Conservation (phyloP, 1,140 invertebrate species). For the Aphaenogaster rudis region DNA sequence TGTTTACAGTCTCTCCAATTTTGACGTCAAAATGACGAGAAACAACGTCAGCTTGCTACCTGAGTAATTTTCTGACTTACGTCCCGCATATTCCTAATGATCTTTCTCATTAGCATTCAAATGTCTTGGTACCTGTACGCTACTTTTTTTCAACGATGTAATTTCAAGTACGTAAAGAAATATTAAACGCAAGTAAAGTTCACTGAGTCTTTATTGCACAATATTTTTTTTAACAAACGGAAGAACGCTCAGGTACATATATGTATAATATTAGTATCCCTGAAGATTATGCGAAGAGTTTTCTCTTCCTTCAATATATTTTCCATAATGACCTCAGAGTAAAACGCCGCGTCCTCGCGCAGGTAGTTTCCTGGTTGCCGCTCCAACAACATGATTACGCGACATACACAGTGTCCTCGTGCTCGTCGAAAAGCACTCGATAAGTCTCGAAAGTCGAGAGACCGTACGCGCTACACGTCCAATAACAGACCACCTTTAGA, state of each 20-base stretch:
- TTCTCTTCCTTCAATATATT: constrained; percentile 34
- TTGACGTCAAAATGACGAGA: too few relatives aligned
- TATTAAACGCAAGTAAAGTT: not conserved
- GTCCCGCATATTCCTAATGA: not conserved
- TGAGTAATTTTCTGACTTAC: not conserved
- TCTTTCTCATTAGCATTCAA: not conserved
- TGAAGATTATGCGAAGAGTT: not conserved
- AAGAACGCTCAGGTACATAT: not conserved
- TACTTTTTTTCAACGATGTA: not conserved
- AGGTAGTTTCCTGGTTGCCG: constrained; percentile 83
- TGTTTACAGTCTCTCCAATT: not conserved
- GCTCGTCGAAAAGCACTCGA: constrained; percentile 72
- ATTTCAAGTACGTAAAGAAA: not conserved
- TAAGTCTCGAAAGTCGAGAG: constrained; percentile 81
- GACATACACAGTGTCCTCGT: constrained; percentile 75
- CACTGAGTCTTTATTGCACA: not conserved
- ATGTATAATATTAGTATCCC: not conserved
- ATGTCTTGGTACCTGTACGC: not conserved
- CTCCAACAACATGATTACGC: constrained; percentile 78
- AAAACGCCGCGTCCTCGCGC: constrained; percentile 76
- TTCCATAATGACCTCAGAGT: constrained; percentile 29
- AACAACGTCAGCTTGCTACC: too few relatives aligned
- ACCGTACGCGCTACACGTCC: constrained; percentile 39
- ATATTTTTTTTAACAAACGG: not conserved
- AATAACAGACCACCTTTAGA: not conserved